Evolutionary conservation across 1,140 invertebrate genomes (phyloP).

Genomic region (Eriocheir sinensis): DNA sequence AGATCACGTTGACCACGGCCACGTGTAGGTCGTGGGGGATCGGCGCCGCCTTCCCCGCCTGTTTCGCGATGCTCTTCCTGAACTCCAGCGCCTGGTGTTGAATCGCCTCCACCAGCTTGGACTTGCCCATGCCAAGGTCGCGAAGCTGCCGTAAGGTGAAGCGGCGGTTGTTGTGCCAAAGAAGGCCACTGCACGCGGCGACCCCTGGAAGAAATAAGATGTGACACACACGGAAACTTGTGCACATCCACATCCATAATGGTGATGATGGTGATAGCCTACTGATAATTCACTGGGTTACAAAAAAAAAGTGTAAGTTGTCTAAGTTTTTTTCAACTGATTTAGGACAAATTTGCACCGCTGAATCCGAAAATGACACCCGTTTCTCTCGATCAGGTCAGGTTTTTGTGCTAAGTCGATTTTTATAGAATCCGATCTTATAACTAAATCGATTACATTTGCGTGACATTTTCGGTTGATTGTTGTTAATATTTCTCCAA

Average conservation of each 20-base stretch:
- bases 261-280: too few relatives aligned
- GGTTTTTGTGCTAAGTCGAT: too few relatives aligned
- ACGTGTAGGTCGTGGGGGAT: slow-evolving; percentile 53
- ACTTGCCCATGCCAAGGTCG: slow-evolving; percentile 81
- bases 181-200: slow-evolving; percentile 60
- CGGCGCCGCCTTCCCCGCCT: slow-evolving; percentile 4
- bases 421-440: too few relatives aligned
- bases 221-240: too few relatives aligned
- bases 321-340: background rate
- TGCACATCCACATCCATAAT: background rate
- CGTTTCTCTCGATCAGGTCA: background rate
- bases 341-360: too few relatives aligned
- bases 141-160: slow-evolving; percentile 80
- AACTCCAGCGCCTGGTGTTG: slow-evolving; percentile 79
- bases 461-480: too few relatives aligned
- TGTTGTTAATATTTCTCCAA: too few relatives aligned
- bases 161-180: slow-evolving; percentile 81
- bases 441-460: too few relatives aligned
- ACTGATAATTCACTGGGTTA: too few relatives aligned
- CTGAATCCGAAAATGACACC: too few relatives aligned
- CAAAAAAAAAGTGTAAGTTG: background rate
- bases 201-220: background rate
- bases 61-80: background rate
- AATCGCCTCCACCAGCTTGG: slow-evolving; percentile 80
- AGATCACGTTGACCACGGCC: slow-evolving; percentile 74